phyloP scores from a whole-genome alignment of 2,797 vertebrate species.

The Centropyge bicolor region DNA sequence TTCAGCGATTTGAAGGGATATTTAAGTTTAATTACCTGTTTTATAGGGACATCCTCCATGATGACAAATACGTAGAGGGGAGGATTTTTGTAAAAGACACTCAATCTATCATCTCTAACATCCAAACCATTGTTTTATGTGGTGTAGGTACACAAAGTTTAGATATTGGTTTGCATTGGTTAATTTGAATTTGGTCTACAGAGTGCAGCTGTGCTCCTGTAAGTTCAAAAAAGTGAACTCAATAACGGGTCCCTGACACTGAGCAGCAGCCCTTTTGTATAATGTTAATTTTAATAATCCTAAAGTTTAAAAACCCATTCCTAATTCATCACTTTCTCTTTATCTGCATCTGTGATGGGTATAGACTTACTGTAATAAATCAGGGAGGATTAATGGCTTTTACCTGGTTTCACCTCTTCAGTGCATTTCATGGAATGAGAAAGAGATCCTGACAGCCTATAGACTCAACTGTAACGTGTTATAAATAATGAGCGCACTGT shows the following conservation, averaged over 20 bases:
- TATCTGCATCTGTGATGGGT: conserved; percentile 16
- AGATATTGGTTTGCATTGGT: too few relatives aligned
- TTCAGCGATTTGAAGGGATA: too few relatives aligned
- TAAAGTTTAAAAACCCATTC: conserved; percentile 32
- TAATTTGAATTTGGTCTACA: neutral
- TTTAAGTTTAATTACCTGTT: too few relatives aligned
- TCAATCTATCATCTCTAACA: neutral
- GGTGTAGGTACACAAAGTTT: neutral
- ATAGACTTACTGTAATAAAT: conserved; percentile 33
- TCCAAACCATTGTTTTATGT: neutral
- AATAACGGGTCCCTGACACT: conserved; percentile 25
- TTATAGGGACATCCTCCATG: neutral
- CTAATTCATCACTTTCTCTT: conserved; percentile 30
- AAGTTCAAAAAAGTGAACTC: neutral
- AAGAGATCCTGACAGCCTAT: conserved; percentile 27
- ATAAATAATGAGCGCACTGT: conserved; percentile 54
- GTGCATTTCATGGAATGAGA: conserved; percentile 35
- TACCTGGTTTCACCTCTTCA: conserved; percentile 57
- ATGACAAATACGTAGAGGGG: too few relatives aligned
- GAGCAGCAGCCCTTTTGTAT: conserved; percentile 14
- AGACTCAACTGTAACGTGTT: conserved; percentile 38
- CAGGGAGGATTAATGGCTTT: conserved; percentile 36
- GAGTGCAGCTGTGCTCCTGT: conserved; percentile 1
- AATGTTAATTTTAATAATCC: conserved; percentile 53
- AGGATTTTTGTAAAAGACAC: neutral